phyloP scores from a whole-genome alignment of 1,140 invertebrate species.

The Halictus rubicundus region DNA sequence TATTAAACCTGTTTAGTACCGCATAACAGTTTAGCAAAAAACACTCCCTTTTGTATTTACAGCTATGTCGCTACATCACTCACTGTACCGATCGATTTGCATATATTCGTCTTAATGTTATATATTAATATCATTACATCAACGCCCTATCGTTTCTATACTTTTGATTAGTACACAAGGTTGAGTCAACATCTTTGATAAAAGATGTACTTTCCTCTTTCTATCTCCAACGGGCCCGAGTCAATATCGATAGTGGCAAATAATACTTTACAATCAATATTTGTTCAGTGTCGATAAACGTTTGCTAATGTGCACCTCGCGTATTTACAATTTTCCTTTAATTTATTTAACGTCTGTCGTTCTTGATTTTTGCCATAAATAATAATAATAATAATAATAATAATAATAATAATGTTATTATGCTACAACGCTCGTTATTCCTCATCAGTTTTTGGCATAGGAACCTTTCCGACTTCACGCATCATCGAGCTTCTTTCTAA shows the following conservation, averaged over 20 bases:
- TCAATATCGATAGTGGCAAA: constrained; percentile 16
- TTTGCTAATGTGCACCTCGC: constrained; percentile 27
- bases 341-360: constrained; percentile 19
- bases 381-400: constrained; percentile 56
- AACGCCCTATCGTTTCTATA: constrained; percentile 35
- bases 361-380: constrained; percentile 48
- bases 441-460: constrained; percentile 60
- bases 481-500: constrained; percentile 54
- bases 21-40: constrained; percentile 47
- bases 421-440: constrained; percentile 39
- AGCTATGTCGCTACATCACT: constrained; percentile 16
- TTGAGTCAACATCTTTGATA: constrained; percentile 28
- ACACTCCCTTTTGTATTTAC: constrained; percentile 31
- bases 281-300: constrained; percentile 16
- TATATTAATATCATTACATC: constrained; percentile 47
- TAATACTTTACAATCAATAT: constrained; percentile 32
- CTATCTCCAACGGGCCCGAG: neutral
- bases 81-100: constrained; percentile 19
- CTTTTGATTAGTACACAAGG: constrained; percentile 57
- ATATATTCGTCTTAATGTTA: constrained; percentile 28
- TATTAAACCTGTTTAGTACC: constrained; percentile 39
- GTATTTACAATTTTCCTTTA: constrained; percentile 37
- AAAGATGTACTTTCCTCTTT: constrained; percentile 21
- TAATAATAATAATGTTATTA: constrained; percentile 51
- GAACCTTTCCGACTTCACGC: constrained; percentile 50